These are phyloP conservation scores for Panurus biarmicus DNA, from an alignment of 2,113 vertebrate species.

Conservation along the genomic window DNA sequence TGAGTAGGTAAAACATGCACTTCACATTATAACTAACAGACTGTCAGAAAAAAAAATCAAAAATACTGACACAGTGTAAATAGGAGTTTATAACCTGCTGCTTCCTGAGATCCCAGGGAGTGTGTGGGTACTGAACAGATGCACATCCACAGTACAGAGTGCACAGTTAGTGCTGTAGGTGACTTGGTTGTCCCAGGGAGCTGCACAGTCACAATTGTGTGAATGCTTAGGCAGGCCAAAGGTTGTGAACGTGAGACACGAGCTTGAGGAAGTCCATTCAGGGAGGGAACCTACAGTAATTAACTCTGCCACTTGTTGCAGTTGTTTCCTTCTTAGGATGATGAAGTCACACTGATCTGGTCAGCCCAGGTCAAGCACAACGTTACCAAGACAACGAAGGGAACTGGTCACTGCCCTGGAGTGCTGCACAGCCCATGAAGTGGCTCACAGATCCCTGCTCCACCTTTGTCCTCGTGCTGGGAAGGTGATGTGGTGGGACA, in stretches of 20 bases:
- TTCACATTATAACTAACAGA: background rate
- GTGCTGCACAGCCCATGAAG: background rate
- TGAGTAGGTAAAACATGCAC: background rate
- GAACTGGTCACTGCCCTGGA: background rate
- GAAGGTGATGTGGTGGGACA: background rate
- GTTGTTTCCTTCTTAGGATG: conserved; percentile 11
- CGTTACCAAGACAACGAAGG: background rate
- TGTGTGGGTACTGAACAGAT: background rate
- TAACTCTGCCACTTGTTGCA: background rate
- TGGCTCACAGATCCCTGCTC: background rate
- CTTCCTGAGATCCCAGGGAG: background rate
- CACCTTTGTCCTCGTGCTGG: background rate
- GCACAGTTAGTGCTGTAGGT: background rate
- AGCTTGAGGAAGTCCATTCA: background rate
- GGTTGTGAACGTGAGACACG: background rate
- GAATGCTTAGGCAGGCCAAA: background rate
- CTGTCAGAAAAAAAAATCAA: background rate
- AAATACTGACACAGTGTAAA: background rate
- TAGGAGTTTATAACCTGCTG: background rate
- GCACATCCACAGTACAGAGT: background rate
- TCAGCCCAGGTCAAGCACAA: background rate
- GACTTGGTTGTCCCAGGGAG: background rate
- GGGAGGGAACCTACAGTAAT: background rate
- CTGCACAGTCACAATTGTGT: background rate
- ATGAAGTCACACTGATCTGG: background rate